Percentiles rank a stretch among this genome's conserved stretches.
phyloP scores from a whole-genome alignment of 2,888 invertebrate species.

The Agonopterix alstromeriana region DNA sequence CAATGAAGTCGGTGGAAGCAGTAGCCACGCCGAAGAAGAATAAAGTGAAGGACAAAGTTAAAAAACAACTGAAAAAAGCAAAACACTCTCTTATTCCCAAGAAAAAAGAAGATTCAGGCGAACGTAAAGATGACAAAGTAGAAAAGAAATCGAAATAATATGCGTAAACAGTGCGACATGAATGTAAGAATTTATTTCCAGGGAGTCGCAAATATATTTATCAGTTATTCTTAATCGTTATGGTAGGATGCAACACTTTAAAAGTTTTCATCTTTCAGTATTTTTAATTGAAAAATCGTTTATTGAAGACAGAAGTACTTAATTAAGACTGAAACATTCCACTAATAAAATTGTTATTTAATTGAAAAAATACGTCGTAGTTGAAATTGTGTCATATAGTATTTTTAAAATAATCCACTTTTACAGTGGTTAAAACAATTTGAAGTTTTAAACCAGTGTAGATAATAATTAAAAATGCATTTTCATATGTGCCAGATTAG shows the following conservation, averaged over 20 bases:
- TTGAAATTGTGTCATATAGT: slow-evolving; percentile 1
- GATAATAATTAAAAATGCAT: no score
- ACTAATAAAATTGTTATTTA: slow-evolving; percentile 19
- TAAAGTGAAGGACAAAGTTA: slow-evolving; percentile 69
- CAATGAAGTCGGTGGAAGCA: slow-evolving; percentile 58
- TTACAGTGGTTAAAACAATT: no score
- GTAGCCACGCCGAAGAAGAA: slow-evolving; percentile 54
- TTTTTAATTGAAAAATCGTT: no score
- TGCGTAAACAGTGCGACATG: background rate
- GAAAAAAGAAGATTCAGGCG: slow-evolving; percentile 53
- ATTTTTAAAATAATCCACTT: no score
- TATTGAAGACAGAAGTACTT: no score
- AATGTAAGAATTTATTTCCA: no score
- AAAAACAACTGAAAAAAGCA: slow-evolving; percentile 68
- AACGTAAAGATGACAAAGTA: slow-evolving; percentile 45
- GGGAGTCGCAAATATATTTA: no score
- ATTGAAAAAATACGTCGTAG: background rate
- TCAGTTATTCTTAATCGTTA: no score
- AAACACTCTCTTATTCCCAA: slow-evolving; percentile 60
- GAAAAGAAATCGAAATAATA: slow-evolving; percentile 48
- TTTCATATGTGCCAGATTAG: no score
- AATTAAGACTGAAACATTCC: slow-evolving; percentile 65
- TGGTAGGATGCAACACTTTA: no score
- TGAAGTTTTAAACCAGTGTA: no score
- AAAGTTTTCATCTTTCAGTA: no score